These are phyloP conservation scores for Gymnosoma rotundatum DNA, from an alignment of 2,888 invertebrate species.

Conservation along the genomic window DNA sequence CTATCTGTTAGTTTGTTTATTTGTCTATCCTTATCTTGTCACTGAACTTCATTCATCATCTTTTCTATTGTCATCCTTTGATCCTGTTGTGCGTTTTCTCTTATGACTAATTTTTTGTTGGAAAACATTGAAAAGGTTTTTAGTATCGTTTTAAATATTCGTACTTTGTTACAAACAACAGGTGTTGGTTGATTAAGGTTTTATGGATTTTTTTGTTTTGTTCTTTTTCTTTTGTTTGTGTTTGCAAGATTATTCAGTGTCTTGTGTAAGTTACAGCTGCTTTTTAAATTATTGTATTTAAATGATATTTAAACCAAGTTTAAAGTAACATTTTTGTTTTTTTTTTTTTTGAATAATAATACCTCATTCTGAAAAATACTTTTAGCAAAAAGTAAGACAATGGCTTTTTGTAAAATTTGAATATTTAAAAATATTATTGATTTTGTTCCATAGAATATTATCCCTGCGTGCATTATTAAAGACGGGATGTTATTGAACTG, in stretches of 20 bases:
- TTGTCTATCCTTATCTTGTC: slow-evolving; percentile 16
- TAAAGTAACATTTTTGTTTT: no score
- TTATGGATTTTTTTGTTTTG: slow-evolving; percentile 14
- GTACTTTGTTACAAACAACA: slow-evolving; percentile 33
- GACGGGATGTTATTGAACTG: no score
- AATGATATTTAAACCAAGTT: no score
- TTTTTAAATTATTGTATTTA: background rate
- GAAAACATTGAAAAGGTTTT: background rate
- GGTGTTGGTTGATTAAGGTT: slow-evolving; percentile 44
- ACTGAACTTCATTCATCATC: slow-evolving; percentile 32
- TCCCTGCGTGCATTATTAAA: no score
- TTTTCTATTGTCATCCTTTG: background rate
- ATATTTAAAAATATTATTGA: no score
- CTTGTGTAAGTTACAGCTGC: slow-evolving; percentile 31
- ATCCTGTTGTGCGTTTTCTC: slow-evolving; percentile 44
- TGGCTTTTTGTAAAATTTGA: no score
- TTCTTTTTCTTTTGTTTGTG: background rate
- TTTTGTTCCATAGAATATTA: no score
- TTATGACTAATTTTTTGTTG: slow-evolving; percentile 4
- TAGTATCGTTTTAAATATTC: background rate
- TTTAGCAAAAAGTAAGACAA: no score
- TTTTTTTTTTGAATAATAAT: no score
- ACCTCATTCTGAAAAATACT: no score
- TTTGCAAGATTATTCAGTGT: slow-evolving; percentile 11
- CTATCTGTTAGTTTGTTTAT: background rate